Percentiles rank a stretch among this genome's conserved stretches.
phyloP scores from a whole-genome alignment of 2,797 vertebrate genomes.

The Trachurus trachurus region DNA sequence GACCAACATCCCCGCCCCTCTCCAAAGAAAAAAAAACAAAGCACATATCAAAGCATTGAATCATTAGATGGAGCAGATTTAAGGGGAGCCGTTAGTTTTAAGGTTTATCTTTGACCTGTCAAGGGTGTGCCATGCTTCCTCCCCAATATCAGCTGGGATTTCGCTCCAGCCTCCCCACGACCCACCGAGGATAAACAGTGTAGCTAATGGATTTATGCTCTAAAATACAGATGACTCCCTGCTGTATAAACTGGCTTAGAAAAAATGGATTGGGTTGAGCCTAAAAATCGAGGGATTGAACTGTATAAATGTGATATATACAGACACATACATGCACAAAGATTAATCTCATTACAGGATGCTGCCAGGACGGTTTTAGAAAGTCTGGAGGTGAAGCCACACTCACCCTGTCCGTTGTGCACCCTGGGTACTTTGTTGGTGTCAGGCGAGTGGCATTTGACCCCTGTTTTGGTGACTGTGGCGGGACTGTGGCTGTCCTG shows the following conservation, averaged over 20 bases:
- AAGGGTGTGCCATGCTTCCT: neutral
- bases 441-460: slow-evolving; percentile 92
- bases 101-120: neutral
- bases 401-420: slow-evolving; percentile 90
- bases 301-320: slow-evolving; percentile 1
- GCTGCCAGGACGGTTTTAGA: neutral
- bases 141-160: neutral
- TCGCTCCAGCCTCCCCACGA: neutral
- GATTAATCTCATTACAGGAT: slow-evolving; percentile 17
- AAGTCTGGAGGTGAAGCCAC: neutral
- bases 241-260: slow-evolving; percentile 39
- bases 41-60: neutral
- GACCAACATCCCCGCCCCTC: neutral
- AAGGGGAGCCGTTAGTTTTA: neutral
- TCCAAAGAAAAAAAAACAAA: neutral
- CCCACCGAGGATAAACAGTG: neutral
- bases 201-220: slow-evolving; percentile 7
- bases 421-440: slow-evolving; percentile 85
- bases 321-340: neutral
- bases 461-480: slow-evolving; percentile 85
- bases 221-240: slow-evolving; percentile 51
- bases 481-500: slow-evolving; percentile 89
- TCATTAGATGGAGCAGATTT: slow-evolving; percentile 18
- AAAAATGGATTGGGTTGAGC: slow-evolving; percentile 39
- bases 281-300: slow-evolving; percentile 36